Base-by-base conservation (phyloP, 2,888 invertebrate species). In the Cremastobaeus sp. region DNA sequence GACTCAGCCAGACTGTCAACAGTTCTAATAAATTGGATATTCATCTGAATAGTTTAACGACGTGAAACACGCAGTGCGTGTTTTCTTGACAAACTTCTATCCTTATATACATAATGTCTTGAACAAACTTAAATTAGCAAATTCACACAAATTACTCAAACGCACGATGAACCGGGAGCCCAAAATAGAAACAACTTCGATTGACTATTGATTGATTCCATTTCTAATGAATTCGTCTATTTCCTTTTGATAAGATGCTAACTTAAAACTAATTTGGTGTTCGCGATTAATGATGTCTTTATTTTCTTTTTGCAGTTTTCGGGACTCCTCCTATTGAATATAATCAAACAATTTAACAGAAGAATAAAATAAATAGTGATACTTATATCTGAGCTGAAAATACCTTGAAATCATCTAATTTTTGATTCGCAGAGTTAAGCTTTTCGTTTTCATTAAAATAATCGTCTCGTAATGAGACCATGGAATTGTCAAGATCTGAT, bases 151-250 rank as follows among this genome's bases (percentile, higher is more conserved):
- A n/a, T n/a, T n/a, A n/a, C n/a, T n/a, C n/a, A n/a, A n/a, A n/a
- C n/a, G n/a, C n/a, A n/a, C n/a, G n/a, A n/a, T n/a, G n/a, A n/a
- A n/a, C n/a, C n/a, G n/a, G n/a, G n/a, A n/a, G n/a, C n/a, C n/a
- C n/a, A n/a, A n/a, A n/a, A n/a, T n/a, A n/a, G n/a, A n/a, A n/a
- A n/a, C n/a, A n/a, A n/a, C 32, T 82, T 81, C 55, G 88, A 78
- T 76, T 77, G 90, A 1, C 85, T 87, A n/a, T n/a, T n/a, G n/a
- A n/a, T n/a, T n/a, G n/a, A n/a, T 2, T 88, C 89, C 17, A 92
- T 89, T 79, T 92, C 90, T 54, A 47, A 89, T 85, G 78, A 91
- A 92, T 11, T 89, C 88, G 45, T 90, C 88, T 1, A 93, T 90
- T 70, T 92, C 91, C 0, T 87, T 87, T 55, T 91, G 89, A 9